A percentile compares a stretch with the other conserved stretches of the same genome.
phyloP scores from a whole-genome alignment of 2,797 vertebrate species.

The Karalla daura region DNA sequence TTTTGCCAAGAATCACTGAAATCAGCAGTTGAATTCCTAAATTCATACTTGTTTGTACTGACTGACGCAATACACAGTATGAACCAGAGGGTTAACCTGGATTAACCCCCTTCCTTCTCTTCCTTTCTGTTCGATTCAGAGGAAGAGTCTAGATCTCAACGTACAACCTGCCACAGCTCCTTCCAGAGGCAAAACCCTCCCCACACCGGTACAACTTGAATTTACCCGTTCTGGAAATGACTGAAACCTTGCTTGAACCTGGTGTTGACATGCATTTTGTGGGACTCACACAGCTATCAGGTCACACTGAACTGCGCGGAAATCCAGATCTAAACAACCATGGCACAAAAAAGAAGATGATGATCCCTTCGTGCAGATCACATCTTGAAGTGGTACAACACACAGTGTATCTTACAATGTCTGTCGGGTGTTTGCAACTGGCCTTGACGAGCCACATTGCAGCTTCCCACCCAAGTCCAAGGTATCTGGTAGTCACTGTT shows the following conservation, averaged over 20 bases:
- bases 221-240: constrained; percentile 81
- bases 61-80: constrained; percentile 6
- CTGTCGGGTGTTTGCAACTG: constrained; percentile 33
- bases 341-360: constrained; percentile 36
- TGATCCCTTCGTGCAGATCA: constrained; percentile 41
- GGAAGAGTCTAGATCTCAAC: constrained; percentile 95
- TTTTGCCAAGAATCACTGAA: neutral
- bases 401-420: constrained; percentile 37
- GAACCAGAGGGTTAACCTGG: constrained; percentile 44
- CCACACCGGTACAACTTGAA: constrained; percentile 90
- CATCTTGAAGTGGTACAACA: constrained; percentile 31
- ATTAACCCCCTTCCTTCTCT: constrained; percentile 71
- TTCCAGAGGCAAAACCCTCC: constrained; percentile 96
- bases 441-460: constrained; percentile 33
- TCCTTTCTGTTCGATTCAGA: constrained; percentile 86
- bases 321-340: constrained; percentile 39
- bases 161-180: constrained; percentile 89
- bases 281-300: constrained; percentile 32
- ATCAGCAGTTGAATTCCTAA: neutral
- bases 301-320: constrained; percentile 42
- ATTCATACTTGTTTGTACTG: neutral
- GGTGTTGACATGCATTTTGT: constrained; percentile 57
- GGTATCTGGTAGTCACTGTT: constrained; percentile 22
- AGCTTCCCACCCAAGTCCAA: constrained; percentile 45
- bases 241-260: constrained; percentile 56